These are phyloP conservation scores for Notodonta ziczac DNA, from an alignment of 2,888 invertebrate genomes.

Conservation along the genomic window DNA sequence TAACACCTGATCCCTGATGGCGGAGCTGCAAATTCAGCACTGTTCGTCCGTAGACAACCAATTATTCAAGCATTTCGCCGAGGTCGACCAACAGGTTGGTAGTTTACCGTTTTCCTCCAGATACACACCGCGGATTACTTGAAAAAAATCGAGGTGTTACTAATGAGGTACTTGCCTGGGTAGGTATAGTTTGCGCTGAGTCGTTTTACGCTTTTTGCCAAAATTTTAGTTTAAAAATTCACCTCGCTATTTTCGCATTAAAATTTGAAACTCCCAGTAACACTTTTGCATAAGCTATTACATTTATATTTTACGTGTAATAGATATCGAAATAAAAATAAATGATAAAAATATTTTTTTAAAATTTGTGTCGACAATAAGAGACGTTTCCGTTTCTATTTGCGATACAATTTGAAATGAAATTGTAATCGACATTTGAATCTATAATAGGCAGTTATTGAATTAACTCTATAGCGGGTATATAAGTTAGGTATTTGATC, in stretches of 20 bases:
- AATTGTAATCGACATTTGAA: constrained; percentile 34
- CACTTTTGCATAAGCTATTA: constrained; percentile 12
- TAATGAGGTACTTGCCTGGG: constrained; percentile 46
- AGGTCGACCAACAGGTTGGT: constrained; percentile 71
- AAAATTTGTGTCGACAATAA: constrained; percentile 27
- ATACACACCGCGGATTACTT: constrained; percentile 50
- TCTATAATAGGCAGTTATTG: constrained; percentile 32
- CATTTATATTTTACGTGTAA: constrained; percentile 15
- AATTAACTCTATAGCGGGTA: constrained; percentile 33
- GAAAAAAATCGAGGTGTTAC: constrained; percentile 51
- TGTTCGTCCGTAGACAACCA: constrained; percentile 70
- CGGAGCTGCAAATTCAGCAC: constrained; percentile 47
- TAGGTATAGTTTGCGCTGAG: constrained; percentile 35
- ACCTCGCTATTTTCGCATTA: constrained; percentile 18
- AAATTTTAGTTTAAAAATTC: constrained; percentile 30
- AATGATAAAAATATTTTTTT: constrained; percentile 28
- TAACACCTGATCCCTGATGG: constrained; percentile 73
- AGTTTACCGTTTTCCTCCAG: constrained; percentile 63
- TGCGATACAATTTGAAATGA: constrained; percentile 24
- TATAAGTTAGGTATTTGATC: constrained; percentile 25
- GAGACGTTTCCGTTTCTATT: constrained; percentile 27
- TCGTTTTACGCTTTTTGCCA: constrained; percentile 30
- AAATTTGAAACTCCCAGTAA: constrained; percentile 15
- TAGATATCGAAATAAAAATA: constrained; percentile 13
- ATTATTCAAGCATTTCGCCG: constrained; percentile 75